Conservation (phyloP, 2,797 vertebrate species). For the Cyclopterus lumpus region DNA sequence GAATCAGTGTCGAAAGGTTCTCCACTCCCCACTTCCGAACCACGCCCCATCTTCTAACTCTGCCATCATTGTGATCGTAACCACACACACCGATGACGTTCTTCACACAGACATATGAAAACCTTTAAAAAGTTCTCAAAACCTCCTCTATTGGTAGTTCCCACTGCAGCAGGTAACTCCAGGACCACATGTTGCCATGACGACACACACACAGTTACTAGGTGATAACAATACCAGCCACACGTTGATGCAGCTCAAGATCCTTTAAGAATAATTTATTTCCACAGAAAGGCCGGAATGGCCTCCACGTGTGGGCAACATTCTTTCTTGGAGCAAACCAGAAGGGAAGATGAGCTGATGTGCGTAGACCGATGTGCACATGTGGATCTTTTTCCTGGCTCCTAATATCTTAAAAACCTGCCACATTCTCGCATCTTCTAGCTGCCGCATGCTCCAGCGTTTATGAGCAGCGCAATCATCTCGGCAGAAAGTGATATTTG, state of each 20-base stretch:
- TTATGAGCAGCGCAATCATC: neutral
- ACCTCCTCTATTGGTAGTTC: too few relatives aligned
- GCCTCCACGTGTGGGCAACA: neutral
- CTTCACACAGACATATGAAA: too few relatives aligned
- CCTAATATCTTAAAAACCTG: neutral
- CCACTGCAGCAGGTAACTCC: too few relatives aligned
- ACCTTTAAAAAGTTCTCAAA: too few relatives aligned
- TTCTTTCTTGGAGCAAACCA: neutral
- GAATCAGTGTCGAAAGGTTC: too few relatives aligned
- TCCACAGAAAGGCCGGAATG: neutral
- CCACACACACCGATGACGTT: too few relatives aligned
- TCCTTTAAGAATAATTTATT: neutral
- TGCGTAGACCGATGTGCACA: neutral
- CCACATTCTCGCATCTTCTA: neutral
- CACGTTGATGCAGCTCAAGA: neutral
- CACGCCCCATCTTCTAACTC: too few relatives aligned
- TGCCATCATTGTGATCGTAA: too few relatives aligned
- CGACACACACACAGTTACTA: too few relatives aligned
- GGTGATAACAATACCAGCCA: too few relatives aligned
- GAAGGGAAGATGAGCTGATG: neutral
- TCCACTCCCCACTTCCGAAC: too few relatives aligned
- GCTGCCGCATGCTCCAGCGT: neutral
- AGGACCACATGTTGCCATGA: too few relatives aligned
- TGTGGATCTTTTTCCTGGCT: neutral
- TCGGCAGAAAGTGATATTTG: neutral